Evolutionary conservation across 2,797 vertebrate genomes (phyloP).

Genomic region (Sitta carolinensis): DNA sequence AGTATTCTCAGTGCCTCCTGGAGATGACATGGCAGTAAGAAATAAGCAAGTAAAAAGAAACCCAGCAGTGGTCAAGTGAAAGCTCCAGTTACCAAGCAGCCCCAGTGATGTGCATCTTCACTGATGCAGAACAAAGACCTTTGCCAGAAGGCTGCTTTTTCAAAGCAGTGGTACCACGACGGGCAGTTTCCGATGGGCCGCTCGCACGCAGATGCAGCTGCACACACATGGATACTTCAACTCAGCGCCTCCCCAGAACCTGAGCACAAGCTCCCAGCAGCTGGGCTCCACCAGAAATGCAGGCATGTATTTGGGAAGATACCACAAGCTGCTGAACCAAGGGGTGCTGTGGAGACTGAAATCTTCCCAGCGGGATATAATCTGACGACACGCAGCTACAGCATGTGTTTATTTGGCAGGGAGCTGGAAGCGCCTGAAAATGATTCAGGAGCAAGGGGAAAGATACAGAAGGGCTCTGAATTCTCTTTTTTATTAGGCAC

Average conservation of each 20-base stretch:
- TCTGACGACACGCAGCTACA: not conserved
- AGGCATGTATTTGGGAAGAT: constrained; percentile 78
- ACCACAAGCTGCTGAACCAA: constrained; percentile 79
- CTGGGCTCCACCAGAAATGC: constrained; percentile 75
- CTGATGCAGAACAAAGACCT: constrained; percentile 72
- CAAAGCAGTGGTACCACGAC: constrained; percentile 47
- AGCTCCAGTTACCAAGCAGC: constrained; percentile 76
- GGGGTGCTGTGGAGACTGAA: constrained; percentile 51
- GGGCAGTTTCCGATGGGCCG: constrained; percentile 61
- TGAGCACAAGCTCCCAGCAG: constrained; percentile 70
- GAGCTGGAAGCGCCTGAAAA: not conserved
- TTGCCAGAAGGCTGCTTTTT: constrained; percentile 58
- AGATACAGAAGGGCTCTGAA: not conserved
- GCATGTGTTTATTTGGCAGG: not conserved
- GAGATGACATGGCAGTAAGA: constrained; percentile 83
- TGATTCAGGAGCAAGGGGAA: not conserved
- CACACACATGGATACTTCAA: constrained; percentile 52
- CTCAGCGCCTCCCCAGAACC: constrained; percentile 65
- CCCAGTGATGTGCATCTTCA: constrained; percentile 76
- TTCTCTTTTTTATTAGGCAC: not conserved
- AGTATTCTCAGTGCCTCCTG: constrained; percentile 80
- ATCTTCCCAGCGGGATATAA: not conserved
- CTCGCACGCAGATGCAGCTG: constrained; percentile 45
- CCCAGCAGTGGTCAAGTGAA: constrained; percentile 60
- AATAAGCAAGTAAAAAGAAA: constrained; percentile 66